phyloP scores from a whole-genome alignment of 2,888 invertebrate species.

The Lycaena phlaeas region DNA sequence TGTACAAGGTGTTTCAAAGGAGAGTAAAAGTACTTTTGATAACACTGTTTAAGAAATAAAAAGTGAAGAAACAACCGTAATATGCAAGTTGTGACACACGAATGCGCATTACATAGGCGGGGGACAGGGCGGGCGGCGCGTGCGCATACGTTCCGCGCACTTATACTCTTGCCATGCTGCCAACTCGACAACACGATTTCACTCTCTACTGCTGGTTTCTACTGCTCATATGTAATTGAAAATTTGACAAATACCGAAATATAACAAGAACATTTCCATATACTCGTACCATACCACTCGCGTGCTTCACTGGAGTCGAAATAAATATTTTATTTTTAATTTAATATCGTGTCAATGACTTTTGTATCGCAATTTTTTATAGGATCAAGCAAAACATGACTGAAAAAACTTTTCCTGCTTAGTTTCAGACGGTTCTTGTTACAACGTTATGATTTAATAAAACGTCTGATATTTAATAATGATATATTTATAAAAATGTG shows the following conservation, averaged over 20 bases:
- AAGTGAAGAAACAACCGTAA: constrained; percentile 29
- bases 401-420: too few relatives aligned
- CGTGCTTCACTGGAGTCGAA: constrained; percentile 1
- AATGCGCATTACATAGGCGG: constrained; percentile 58
- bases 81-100: constrained; percentile 39
- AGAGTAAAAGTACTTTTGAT: background rate
- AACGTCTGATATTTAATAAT: too few relatives aligned
- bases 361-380: constrained; percentile 20
- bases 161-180: constrained; percentile 13
- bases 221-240: constrained; percentile 22
- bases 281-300: background rate
- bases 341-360: constrained; percentile 57
- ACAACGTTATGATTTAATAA: too few relatives aligned
- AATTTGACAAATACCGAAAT: constrained; percentile 22
- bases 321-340: constrained; percentile 45
- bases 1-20: background rate
- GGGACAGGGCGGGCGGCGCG: constrained; percentile 31
- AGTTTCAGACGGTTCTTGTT: too few relatives aligned
- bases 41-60: background rate
- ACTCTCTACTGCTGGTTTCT: constrained; percentile 28
- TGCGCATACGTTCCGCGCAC: constrained; percentile 23
- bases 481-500: too few relatives aligned
- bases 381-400: background rate
- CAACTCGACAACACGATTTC: constrained; percentile 23
- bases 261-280: constrained; percentile 12